Evolutionary conservation across 2,888 invertebrate genomes (phyloP).

Genomic region (Lutraria lutraria): DNA sequence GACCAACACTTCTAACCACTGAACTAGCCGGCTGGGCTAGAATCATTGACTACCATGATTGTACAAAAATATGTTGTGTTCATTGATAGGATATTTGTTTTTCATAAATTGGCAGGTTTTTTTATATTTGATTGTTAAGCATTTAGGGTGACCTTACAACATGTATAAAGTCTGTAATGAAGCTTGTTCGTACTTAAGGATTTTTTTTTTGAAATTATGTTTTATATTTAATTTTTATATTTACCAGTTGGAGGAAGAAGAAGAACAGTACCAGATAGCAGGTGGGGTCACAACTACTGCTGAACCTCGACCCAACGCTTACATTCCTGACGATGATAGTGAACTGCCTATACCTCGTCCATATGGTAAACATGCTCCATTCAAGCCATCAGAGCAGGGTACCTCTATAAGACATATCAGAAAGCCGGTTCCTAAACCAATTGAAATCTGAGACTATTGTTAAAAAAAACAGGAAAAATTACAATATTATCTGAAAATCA

Average conservation of each 20-base stretch:
- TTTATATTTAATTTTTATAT: not conserved
- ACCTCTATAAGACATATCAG: slow-evolving; percentile 86
- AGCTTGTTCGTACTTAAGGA: no score
- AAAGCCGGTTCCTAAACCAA: slow-evolving; percentile 87
- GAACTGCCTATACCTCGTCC: slow-evolving; percentile 87
- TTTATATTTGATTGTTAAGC: no score
- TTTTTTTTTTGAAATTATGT: not conserved
- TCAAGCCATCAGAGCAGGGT: slow-evolving; percentile 86
- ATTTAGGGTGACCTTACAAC: no score
- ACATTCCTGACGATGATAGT: slow-evolving; percentile 86
- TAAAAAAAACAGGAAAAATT: not conserved
- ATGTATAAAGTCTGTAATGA: no score
- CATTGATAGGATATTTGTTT: no score
- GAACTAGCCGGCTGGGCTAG: no score
- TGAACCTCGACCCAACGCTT: slow-evolving; percentile 87
- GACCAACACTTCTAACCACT: no score
- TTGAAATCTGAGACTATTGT: slow-evolving; percentile 84
- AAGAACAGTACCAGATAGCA: slow-evolving; percentile 85
- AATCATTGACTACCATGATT: no score
- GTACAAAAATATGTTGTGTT: no score
- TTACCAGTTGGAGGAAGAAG: slow-evolving; percentile 83
- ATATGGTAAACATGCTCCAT: slow-evolving; percentile 86
- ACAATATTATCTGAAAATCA: not conserved
- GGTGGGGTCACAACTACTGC: slow-evolving; percentile 86
- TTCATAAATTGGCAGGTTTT: no score